Percentiles rank a stretch among this genome's conserved stretches.
These are phyloP conservation scores for Lithobates pipiens DNA, from an alignment of 2,797 vertebrate species.

Conservation along the genomic window DNA sequence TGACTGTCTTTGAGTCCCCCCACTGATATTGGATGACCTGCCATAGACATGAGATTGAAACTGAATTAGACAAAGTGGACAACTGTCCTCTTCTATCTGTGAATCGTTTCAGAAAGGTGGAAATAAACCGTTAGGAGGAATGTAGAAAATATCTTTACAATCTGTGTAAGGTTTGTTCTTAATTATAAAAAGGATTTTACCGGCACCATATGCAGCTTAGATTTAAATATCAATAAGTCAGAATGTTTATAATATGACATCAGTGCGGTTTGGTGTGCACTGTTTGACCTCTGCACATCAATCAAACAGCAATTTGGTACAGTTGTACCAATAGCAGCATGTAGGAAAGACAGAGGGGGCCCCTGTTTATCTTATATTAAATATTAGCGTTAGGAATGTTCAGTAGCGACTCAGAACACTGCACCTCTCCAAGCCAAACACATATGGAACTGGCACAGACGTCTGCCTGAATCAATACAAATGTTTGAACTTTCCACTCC, in stretches of 20 bases:
- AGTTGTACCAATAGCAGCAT: constrained; percentile 36
- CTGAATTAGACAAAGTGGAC: too few relatives aligned
- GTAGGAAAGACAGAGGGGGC: constrained; percentile 42
- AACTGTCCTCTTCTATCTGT: too few relatives aligned
- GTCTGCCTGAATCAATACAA: constrained; percentile 57
- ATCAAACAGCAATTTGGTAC: constrained; percentile 25
- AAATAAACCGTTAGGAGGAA: too few relatives aligned
- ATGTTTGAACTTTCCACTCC: constrained; percentile 38
- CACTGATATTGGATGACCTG: too few relatives aligned
- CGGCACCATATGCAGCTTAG: background rate
- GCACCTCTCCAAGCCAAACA: constrained; percentile 47
- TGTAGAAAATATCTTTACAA: too few relatives aligned
- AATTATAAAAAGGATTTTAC: background rate
- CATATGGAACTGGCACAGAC: constrained; percentile 51
- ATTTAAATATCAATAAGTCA: constrained; percentile 27
- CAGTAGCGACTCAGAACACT: constrained; percentile 36
- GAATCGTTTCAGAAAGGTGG: too few relatives aligned
- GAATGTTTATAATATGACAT: constrained; percentile 34
- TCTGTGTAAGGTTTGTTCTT: background rate
- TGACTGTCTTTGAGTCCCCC: too few relatives aligned
- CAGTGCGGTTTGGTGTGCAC: constrained; percentile 25
- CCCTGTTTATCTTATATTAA: constrained; percentile 50
- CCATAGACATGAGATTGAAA: too few relatives aligned
- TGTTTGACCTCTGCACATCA: constrained; percentile 32
- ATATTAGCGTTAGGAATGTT: constrained; percentile 47